Conservation (phyloP, 1,140 invertebrate genomes). For the Megalopta genalis region DNA sequence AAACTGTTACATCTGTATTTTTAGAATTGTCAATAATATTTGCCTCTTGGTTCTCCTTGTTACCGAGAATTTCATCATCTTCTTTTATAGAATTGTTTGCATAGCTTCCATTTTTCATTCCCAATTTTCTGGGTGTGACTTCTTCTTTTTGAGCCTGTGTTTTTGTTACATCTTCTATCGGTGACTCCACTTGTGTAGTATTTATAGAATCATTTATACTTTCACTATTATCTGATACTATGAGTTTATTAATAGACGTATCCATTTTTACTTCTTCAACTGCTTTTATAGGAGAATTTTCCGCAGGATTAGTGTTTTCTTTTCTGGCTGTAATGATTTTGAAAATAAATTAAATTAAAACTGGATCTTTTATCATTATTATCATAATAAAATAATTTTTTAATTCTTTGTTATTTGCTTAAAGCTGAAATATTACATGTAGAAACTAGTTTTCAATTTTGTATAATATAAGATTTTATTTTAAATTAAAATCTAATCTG, state of each 20-base stretch:
- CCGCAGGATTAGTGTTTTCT: conserved; percentile 6
- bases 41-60: conserved; percentile 60
- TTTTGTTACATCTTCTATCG: not conserved
- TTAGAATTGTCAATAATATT: conserved; percentile 23
- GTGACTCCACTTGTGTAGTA: not conserved
- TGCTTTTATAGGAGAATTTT: not conserved
- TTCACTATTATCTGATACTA: not conserved
- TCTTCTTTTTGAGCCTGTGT: not conserved
- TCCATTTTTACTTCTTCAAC: not conserved
- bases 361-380: not conserved
- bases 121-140: conserved; percentile 44
- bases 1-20: not conserved
- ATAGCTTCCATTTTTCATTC: conserved; percentile 31
- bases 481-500: too few relatives aligned
- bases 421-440: too few relatives aligned
- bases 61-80: conserved; percentile 37
- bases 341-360: conserved; percentile 21
- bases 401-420: too few relatives aligned
- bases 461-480: too few relatives aligned
- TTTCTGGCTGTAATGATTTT: conserved; percentile 47
- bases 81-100: conserved; percentile 27
- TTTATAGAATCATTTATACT: not conserved
- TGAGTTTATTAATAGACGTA: not conserved
- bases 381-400: not conserved
- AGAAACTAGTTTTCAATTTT: too few relatives aligned